Conservation (phyloP, 2,888 invertebrate species). For the Meta bourneti region DNA sequence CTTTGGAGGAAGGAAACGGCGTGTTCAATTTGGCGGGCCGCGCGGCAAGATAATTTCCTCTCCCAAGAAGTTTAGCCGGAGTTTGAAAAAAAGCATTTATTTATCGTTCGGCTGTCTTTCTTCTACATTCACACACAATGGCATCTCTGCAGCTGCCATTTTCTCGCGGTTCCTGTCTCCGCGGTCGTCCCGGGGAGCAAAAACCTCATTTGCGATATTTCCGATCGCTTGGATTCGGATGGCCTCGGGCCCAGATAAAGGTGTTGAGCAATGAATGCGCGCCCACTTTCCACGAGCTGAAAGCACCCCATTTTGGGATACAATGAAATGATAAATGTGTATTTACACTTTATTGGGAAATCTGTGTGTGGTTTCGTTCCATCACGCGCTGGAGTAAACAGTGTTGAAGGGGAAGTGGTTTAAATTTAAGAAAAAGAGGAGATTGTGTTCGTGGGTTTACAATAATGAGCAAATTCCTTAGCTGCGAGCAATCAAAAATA, state of each 20-base stretch:
- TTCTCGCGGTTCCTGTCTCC: constrained; percentile 48
- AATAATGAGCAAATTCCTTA: no score
- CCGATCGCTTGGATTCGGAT: constrained; percentile 21
- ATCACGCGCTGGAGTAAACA: no score
- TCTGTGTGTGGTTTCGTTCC: no score
- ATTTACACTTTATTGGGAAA: background rate
- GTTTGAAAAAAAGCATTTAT: constrained; percentile 31
- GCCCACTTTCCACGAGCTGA: background rate
- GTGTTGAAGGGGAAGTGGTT: no score
- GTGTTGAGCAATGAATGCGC: background rate
- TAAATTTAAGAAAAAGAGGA: no score
- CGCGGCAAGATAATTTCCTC: constrained; percentile 55
- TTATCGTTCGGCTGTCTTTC: constrained; percentile 32
- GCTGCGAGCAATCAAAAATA: no score
- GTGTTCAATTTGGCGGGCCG: background rate
- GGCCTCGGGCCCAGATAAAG: background rate
- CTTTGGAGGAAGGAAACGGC: background rate
- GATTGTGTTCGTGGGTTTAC: no score
- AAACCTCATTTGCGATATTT: constrained; percentile 46
- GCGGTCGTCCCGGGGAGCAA: background rate
- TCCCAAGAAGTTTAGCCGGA: constrained; percentile 7
- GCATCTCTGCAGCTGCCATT: constrained; percentile 30
- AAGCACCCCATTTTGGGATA: background rate
- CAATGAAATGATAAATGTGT: constrained; percentile 17
- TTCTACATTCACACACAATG: constrained; percentile 23